phyloP scores from a whole-genome alignment of 2,113 vertebrate genomes.

The Meriones unguiculatus region DNA sequence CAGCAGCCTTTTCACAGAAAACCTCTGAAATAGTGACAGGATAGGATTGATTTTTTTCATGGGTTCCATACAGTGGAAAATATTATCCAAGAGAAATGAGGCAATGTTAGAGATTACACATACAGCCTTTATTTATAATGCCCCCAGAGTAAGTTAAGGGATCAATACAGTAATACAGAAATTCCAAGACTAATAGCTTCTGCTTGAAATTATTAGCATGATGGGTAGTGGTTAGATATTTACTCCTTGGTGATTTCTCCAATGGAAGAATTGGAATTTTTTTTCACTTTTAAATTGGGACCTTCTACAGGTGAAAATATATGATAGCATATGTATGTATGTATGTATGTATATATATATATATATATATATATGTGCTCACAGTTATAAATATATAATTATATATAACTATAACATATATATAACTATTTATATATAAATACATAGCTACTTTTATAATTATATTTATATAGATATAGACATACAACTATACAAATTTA shows the following conservation, averaged over 20 bases:
- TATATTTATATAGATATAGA: too few species aligned
- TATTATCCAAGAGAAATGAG: neutral
- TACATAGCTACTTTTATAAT: too few species aligned
- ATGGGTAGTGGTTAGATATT: conserved; percentile 70
- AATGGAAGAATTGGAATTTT: conserved; percentile 36
- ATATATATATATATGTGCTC: too few species aligned
- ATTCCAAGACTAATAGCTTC: conserved; percentile 65
- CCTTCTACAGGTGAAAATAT: too few species aligned
- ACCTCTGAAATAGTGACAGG: neutral
- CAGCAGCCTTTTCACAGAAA: neutral
- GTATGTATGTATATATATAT: too few species aligned
- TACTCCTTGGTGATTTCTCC: conserved; percentile 66
- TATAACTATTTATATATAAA: too few species aligned
- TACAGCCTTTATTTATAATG: conserved; percentile 77
- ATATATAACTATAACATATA: too few species aligned
- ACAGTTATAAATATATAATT: too few species aligned
- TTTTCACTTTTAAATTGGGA: neutral
- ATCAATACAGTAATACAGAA: conserved; percentile 80
- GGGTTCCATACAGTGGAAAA: neutral
- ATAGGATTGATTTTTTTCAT: neutral
- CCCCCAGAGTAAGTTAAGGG: conserved; percentile 74
- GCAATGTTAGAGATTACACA: neutral
- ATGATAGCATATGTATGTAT: too few species aligned
- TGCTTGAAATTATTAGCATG: conserved; percentile 66
- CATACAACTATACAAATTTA: too few species aligned